Evolutionary conservation across 2,888 invertebrate genomes (phyloP).

Genomic region (Hedychridium roseum): DNA sequence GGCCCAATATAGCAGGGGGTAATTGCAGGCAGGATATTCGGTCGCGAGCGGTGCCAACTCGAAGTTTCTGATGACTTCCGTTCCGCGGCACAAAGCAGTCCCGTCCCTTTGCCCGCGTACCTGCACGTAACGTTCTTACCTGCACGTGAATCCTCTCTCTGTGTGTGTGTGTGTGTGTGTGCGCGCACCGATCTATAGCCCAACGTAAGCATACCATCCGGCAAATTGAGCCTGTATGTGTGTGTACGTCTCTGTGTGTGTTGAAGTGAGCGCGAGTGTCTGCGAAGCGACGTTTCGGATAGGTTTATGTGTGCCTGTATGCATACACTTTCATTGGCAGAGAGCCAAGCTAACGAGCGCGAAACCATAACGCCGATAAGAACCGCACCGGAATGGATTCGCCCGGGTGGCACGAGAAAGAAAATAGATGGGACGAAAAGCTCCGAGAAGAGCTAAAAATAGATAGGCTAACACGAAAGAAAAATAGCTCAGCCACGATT

Average conservation of each 20-base stretch:
- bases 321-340: conserved; percentile 33
- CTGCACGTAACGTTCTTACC: background rate
- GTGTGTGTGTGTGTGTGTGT: no score
- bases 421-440: no score
- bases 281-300: background rate
- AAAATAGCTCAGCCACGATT: no score
- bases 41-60: conserved; percentile 40
- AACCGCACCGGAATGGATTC: conserved; percentile 5
- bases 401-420: conserved; percentile 3
- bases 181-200: no score
- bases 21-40: conserved; percentile 43
- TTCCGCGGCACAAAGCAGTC: conserved; percentile 24
- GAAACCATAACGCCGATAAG: conserved; percentile 31
- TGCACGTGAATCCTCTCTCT: no score
- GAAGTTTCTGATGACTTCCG: conserved; percentile 51
- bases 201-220: no score
- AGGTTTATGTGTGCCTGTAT: background rate
- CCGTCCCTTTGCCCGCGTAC: background rate
- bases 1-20: no score
- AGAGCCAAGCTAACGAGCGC: conserved; percentile 37
- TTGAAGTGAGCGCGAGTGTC: background rate
- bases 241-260: background rate
- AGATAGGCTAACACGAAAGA: no score
- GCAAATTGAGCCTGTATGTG: no score
- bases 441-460: no score